These are phyloP conservation scores for Mallateleia sp. DNA, from an alignment of 2,888 invertebrate genomes.

Conservation along the genomic window DNA sequence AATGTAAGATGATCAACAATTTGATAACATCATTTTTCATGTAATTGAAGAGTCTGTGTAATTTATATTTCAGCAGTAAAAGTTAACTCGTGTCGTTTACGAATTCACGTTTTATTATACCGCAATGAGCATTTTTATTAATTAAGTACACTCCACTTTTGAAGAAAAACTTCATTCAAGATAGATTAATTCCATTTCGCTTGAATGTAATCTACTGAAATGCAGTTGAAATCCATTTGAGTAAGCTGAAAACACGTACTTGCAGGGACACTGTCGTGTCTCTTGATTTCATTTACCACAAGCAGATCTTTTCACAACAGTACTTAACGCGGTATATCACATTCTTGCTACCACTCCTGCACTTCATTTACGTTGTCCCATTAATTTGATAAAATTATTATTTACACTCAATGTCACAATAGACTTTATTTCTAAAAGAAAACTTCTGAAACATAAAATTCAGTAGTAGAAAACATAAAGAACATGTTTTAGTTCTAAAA, in stretches of 20 bases:
- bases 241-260: constrained; percentile 17
- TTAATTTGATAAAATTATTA: constrained; percentile 29
- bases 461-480: too few species aligned
- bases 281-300: constrained; percentile 44
- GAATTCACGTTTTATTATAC: not conserved
- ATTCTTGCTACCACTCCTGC: constrained; percentile 35
- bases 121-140: not conserved
- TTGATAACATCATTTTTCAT: too few species aligned
- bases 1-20: not conserved
- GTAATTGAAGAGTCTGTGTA: not conserved
- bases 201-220: constrained; percentile 10
- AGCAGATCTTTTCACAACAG: constrained; percentile 14
- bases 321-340: constrained; percentile 36
- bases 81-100: not conserved
- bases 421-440: not conserved
- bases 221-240: constrained; percentile 16
- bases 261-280: constrained; percentile 22
- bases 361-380: constrained; percentile 23
- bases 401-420: not conserved
- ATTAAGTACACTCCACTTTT: not conserved
- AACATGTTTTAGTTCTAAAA: too few species aligned
- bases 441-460: too few species aligned
- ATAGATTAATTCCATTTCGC: constrained; percentile 22
- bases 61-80: not conserved
- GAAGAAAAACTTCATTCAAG: not conserved